Evolutionary conservation across 2,797 vertebrate genomes (phyloP).

Genomic region (Pseudochirops corinnae): DNA sequence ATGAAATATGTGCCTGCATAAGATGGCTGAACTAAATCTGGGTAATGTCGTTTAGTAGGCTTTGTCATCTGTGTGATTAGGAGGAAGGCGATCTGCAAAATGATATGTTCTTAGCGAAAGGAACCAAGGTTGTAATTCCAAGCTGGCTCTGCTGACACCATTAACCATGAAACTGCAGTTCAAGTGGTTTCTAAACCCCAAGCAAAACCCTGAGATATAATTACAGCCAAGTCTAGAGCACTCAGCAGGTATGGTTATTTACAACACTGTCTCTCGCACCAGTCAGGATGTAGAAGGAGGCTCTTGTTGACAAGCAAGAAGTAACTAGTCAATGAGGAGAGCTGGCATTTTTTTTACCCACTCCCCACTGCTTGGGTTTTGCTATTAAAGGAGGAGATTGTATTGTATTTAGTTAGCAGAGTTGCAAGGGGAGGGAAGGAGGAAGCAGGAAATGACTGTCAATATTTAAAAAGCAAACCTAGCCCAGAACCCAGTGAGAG

Average conservation of each 20-base stretch:
- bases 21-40: not conserved
- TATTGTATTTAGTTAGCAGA: conserved; percentile 30
- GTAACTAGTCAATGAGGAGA: conserved; percentile 1
- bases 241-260: not conserved
- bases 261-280: conserved; percentile 5
- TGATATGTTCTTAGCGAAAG: conserved; percentile 1
- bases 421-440: conserved; percentile 34
- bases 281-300: conserved; percentile 9
- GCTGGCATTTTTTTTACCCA: not conserved
- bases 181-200: conserved; percentile 20
- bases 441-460: conserved; percentile 10
- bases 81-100: not conserved
- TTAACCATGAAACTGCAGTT: conserved; percentile 18
- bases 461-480: not conserved
- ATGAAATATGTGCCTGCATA: not conserved
- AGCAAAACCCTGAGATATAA: not conserved
- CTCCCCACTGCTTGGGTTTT: not conserved
- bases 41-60: not conserved
- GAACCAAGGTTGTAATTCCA: conserved; percentile 13
- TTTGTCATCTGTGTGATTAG: conserved; percentile 4
- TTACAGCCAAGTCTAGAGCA: not conserved
- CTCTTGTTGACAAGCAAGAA: conserved; percentile 47
- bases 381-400: conserved; percentile 8
- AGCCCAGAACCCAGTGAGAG: not conserved
- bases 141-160: conserved; percentile 11